Percentiles rank a stretch among this genome's conserved stretches.
These are phyloP conservation scores for Pluvialis apricaria DNA, from an alignment of 2,113 vertebrate species.

Conservation along the genomic window DNA sequence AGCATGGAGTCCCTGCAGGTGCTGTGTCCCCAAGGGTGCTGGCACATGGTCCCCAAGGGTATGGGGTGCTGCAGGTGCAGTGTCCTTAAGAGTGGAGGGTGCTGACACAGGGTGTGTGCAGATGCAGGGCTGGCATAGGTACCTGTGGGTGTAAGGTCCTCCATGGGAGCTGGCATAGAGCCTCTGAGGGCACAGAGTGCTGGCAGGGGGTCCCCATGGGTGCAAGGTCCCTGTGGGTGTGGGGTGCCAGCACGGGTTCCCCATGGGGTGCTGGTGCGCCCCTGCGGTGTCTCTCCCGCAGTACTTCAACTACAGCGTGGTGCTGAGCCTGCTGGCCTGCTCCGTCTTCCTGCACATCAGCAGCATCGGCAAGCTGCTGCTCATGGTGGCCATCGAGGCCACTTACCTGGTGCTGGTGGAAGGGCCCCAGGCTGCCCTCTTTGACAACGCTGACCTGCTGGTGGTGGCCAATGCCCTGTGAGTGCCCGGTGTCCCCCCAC, in stretches of 20 bases:
- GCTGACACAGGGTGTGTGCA: background rate
- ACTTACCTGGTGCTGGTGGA: slow-evolving; percentile 89
- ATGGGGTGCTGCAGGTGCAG: no score
- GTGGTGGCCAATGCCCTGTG: slow-evolving; percentile 90
- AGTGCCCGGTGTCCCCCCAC: slow-evolving; percentile 46
- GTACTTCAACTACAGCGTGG: slow-evolving; percentile 92
- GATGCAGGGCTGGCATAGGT: background rate
- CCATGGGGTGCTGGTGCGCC: background rate
- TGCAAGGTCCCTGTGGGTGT: background rate
- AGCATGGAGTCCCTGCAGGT: no score
- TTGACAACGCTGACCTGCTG: slow-evolving; percentile 94
- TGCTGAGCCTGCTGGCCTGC: slow-evolving; percentile 93
- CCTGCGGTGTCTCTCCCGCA: background rate
- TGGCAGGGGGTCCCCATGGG: background rate
- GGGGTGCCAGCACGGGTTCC: background rate
- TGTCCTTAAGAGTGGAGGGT: background rate
- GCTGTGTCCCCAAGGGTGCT: background rate
- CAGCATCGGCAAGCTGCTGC: slow-evolving; percentile 92
- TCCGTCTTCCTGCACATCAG: slow-evolving; percentile 98
- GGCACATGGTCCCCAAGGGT: background rate
- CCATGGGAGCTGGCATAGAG: background rate
- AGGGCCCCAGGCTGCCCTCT: slow-evolving; percentile 89
- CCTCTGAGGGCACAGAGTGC: background rate
- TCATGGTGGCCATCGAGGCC: slow-evolving; percentile 89
- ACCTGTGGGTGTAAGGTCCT: no score